These are phyloP conservation scores for Peromyscus californicus DNA, from an alignment of 2,113 vertebrate genomes.

Conservation along the genomic window DNA sequence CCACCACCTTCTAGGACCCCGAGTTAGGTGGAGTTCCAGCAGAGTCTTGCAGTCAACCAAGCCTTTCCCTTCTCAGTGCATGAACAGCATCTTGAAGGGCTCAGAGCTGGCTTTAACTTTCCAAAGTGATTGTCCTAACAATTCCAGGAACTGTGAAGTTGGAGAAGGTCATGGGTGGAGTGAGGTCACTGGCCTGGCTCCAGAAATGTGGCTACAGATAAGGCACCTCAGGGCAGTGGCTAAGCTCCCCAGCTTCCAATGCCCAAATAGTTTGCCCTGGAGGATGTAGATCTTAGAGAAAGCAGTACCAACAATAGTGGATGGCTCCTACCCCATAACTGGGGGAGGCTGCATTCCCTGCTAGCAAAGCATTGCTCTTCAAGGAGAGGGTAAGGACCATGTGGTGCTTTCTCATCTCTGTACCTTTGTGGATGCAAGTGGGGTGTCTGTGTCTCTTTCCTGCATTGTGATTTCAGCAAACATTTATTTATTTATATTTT, in stretches of 20 bases:
- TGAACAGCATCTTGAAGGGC: background rate
- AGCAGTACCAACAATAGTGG: background rate
- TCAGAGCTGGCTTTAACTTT: background rate
- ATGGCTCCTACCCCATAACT: background rate
- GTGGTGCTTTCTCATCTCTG: background rate
- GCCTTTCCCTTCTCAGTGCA: background rate
- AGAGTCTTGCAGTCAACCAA: background rate
- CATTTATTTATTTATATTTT: background rate
- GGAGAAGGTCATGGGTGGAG: conserved; percentile 36
- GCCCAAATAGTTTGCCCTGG: conserved; percentile 1
- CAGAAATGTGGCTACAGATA: conserved; percentile 49
- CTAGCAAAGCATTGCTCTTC: background rate
- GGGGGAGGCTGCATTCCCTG: background rate
- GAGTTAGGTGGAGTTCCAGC: accelerated
- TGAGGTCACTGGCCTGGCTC: conserved; percentile 51
- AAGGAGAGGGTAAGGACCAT: background rate
- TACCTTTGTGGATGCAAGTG: background rate
- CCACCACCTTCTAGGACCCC: accelerated
- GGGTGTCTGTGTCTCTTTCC: background rate
- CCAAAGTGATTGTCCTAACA: conserved; percentile 61
- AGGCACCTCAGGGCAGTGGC: background rate
- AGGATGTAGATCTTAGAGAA: background rate
- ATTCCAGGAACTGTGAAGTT: conserved; percentile 75
- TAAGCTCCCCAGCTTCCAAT: background rate
- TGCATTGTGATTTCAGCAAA: background rate